Conservation (phyloP, 2,888 invertebrate species). For the Drosophila phalerata region DNA sequence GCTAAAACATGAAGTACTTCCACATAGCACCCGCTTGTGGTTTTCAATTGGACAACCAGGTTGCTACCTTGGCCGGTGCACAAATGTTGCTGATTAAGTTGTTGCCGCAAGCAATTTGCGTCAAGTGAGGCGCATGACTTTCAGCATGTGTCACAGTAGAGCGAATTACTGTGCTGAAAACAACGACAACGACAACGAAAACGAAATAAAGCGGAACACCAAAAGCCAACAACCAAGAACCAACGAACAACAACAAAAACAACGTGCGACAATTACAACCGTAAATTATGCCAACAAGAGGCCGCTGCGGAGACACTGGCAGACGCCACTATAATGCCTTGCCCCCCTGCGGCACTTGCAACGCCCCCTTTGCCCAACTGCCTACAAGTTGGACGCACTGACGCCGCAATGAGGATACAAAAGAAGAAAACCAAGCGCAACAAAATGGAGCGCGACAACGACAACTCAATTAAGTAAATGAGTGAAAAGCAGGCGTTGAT, state of each 20-base stretch:
- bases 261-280: slow-evolving; percentile 73
- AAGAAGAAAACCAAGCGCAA: slow-evolving; percentile 47
- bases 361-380: slow-evolving; percentile 28
- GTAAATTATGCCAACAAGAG: slow-evolving; percentile 75
- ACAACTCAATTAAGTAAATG: slow-evolving; percentile 76
- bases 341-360: slow-evolving; percentile 12
- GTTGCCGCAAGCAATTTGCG: slow-evolving; percentile 74
- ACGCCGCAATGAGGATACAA: slow-evolving; percentile 45
- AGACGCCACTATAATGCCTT: slow-evolving; percentile 39
- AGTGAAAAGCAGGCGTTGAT: slow-evolving; percentile 57
- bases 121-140: slow-evolving; percentile 70
- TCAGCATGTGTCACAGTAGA: slow-evolving; percentile 60
- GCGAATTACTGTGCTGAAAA: slow-evolving; percentile 37
- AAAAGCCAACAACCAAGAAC: slow-evolving; percentile 64
- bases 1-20: not conserved
- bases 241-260: slow-evolving; percentile 58
- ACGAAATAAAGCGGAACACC: slow-evolving; percentile 47
- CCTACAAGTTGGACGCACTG: slow-evolving; percentile 42
- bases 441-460: slow-evolving; percentile 63
- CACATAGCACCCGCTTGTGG: slow-evolving; percentile 6
- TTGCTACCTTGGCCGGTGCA: slow-evolving; percentile 42
- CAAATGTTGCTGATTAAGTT: slow-evolving; percentile 75
- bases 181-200: slow-evolving; percentile 33
- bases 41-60: slow-evolving; percentile 32
- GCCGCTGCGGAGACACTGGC: slow-evolving; percentile 38